Evolutionary conservation across 2,888 invertebrate species (phyloP).

Genomic region (Xanthia icteritia): DNA sequence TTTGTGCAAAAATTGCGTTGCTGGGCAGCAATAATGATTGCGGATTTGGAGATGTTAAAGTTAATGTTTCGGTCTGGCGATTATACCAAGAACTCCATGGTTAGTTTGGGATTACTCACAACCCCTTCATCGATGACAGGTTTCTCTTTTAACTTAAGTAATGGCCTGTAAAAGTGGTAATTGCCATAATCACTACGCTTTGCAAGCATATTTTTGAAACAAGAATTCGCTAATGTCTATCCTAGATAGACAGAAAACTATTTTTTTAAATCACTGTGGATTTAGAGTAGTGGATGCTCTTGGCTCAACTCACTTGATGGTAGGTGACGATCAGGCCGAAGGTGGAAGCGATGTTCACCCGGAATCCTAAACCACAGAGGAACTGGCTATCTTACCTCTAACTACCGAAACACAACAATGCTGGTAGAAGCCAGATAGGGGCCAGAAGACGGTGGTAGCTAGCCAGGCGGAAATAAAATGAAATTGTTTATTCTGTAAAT

Average conservation of each 20-base stretch:
- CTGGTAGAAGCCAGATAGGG: too few relatives aligned
- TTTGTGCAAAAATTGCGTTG: constrained; percentile 34
- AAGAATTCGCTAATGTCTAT: too few relatives aligned
- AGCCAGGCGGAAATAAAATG: not conserved
- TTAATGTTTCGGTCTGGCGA: not conserved
- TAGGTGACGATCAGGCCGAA: too few relatives aligned
- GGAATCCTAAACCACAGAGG: too few relatives aligned
- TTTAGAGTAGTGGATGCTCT: too few relatives aligned
- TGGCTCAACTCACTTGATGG: too few relatives aligned
- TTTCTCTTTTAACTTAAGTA: not conserved
- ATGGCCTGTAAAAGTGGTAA: not conserved
- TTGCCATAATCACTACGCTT: not conserved
- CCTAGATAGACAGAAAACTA: not conserved
- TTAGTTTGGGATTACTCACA: not conserved
- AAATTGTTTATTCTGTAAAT: too few relatives aligned
- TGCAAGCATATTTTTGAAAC: not conserved
- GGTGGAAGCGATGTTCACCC: too few relatives aligned
- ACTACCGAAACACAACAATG: not conserved
- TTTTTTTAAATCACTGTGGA: too few relatives aligned
- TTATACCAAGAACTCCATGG: not conserved
- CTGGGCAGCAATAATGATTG: not conserved
- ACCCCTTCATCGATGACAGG: not conserved
- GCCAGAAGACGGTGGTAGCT: too few relatives aligned
- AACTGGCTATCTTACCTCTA: too few relatives aligned
- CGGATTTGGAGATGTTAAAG: not conserved